Conservation (phyloP, 2,888 invertebrate species). For the Incurvaria masculella region DNA sequence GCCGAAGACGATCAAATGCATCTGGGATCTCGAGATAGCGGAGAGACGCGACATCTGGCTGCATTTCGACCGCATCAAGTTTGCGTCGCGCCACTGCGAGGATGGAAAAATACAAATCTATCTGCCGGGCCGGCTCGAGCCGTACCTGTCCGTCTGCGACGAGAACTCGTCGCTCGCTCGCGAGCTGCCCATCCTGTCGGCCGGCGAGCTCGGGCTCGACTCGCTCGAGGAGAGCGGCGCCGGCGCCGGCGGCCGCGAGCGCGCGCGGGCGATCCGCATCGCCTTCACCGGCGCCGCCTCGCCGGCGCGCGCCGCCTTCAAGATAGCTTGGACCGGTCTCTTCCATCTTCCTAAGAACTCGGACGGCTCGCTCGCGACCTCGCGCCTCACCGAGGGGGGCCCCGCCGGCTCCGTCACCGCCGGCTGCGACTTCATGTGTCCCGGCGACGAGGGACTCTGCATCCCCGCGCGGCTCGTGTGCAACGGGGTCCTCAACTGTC, state of each 20-base stretch:
- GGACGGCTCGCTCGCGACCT: slow-evolving; percentile 76
- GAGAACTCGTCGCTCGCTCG: slow-evolving; percentile 80
- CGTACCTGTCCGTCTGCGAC: slow-evolving; percentile 79
- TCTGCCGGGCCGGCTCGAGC: slow-evolving; percentile 67
- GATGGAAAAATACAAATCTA: slow-evolving; percentile 85
- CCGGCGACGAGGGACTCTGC: slow-evolving; percentile 78
- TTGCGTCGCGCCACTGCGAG: slow-evolving; percentile 80
- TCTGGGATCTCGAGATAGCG: slow-evolving; percentile 80
- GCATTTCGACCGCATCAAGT: slow-evolving; percentile 82
- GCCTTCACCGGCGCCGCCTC: slow-evolving; percentile 74
- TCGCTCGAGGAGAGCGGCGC: slow-evolving; percentile 53
- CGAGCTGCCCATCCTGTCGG: slow-evolving; percentile 75
- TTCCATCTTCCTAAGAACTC: slow-evolving; percentile 82
- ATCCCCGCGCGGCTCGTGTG: slow-evolving; percentile 82
- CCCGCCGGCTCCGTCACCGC: slow-evolving; percentile 31
- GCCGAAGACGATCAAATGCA: slow-evolving; percentile 69
- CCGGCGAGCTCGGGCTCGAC: slow-evolving; percentile 69
- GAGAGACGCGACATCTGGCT: slow-evolving; percentile 83
- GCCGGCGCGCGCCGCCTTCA: slow-evolving; percentile 81
- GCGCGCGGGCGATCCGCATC: slow-evolving; percentile 64
- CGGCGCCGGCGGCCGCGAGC: slow-evolving; percentile 50
- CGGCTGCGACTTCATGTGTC: slow-evolving; percentile 84
- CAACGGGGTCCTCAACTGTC: slow-evolving; percentile 86
- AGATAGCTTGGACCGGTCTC: slow-evolving; percentile 87
- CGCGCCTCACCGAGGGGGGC: slow-evolving; percentile 65